Conservation (phyloP, 2,113 vertebrate genomes). For the Scomber japonicus region DNA sequence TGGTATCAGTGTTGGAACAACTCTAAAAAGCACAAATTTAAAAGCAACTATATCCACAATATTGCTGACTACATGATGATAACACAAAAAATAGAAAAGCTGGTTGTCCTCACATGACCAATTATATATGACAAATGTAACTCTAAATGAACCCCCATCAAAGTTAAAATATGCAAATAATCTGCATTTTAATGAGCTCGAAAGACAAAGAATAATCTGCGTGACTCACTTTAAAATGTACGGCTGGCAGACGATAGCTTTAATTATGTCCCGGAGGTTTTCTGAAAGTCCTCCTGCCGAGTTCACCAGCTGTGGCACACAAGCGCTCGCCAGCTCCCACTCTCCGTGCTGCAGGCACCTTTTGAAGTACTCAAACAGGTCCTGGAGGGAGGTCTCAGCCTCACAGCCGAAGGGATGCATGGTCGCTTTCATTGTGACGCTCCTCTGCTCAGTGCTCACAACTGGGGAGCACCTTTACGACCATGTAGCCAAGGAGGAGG, state of each 20-base stretch:
- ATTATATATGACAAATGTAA: no score
- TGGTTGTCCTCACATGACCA: no score
- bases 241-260: conserved; percentile 88
- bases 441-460: conserved; percentile 46
- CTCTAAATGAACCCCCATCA: no score
- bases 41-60: no score
- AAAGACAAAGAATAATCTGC: not conserved
- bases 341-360: conserved; percentile 87
- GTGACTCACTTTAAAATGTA: conserved; percentile 84
- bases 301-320: conserved; percentile 88
- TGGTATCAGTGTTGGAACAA: no score
- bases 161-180: no score
- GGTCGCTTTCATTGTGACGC: conserved; percentile 10
- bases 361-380: conserved; percentile 90
- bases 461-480: conserved; percentile 7
- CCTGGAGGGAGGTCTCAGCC: conserved; percentile 86
- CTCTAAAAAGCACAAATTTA: no score
- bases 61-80: no score
- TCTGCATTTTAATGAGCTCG: no score
- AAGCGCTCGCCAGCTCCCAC: conserved; percentile 94
- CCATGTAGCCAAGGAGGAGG: not conserved
- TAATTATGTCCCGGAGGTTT: conserved; percentile 86
- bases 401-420: conserved; percentile 91
- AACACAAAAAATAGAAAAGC: no score
- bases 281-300: conserved; percentile 75